A percentile compares a stretch with the other conserved stretches of the same genome.
Conservation (phyloP, 1,140 invertebrate genomes). For the Drosophila sp. region DNA sequence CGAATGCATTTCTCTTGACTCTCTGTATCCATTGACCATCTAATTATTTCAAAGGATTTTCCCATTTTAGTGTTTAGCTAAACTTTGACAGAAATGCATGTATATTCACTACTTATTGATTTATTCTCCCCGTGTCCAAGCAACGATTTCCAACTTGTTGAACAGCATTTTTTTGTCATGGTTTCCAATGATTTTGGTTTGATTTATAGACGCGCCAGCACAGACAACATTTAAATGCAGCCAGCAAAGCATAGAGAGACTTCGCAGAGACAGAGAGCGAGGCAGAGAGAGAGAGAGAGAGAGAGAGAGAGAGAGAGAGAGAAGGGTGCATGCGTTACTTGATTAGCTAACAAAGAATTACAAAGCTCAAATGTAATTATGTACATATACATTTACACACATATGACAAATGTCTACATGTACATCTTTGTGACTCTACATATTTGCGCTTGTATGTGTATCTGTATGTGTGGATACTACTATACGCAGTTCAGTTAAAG, state of each 20-base stretch:
- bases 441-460: not conserved
- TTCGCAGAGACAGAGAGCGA: not conserved
- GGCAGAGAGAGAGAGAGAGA: not conserved
- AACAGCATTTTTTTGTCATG: constrained; percentile 63
- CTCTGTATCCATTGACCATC: too few relatives aligned
- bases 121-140: constrained; percentile 13
- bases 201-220: constrained; percentile 42
- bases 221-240: constrained; percentile 40
- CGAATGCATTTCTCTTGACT: too few relatives aligned
- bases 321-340: constrained; percentile 32
- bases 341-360: constrained; percentile 52
- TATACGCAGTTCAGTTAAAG: constrained; percentile 11
- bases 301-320: not conserved
- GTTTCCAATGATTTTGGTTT: constrained; percentile 45
- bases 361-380: constrained; percentile 33
- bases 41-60: too few relatives aligned
- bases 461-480: not conserved
- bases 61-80: too few relatives aligned
- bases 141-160: constrained; percentile 50
- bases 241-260: not conserved
- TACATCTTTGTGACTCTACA: constrained; percentile 8
- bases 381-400: not conserved
- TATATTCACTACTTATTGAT: constrained; percentile 8
- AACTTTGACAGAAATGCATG: not conserved
- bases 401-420: not conserved